These are phyloP conservation scores for Lamprotornis superbus DNA, from an alignment of 2,113 vertebrate genomes.

Conservation along the genomic window DNA sequence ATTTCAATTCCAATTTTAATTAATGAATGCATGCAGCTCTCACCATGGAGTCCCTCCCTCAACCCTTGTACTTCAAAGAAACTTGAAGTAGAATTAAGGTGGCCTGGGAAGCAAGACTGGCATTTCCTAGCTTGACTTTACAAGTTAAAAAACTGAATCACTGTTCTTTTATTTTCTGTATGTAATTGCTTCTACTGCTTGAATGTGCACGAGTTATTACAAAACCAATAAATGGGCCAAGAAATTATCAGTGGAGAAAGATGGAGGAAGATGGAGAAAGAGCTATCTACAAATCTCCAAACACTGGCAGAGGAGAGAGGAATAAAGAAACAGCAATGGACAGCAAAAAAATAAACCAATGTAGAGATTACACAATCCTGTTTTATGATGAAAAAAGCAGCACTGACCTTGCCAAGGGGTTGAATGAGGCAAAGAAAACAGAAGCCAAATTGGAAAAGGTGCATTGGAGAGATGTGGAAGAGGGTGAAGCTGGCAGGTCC, in stretches of 20 bases:
- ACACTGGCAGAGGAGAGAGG: not conserved
- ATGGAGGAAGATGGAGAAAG: slow-evolving; percentile 1
- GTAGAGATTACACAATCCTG: not conserved
- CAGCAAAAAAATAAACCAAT: not conserved
- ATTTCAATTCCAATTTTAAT: slow-evolving; percentile 34
- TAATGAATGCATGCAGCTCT: not conserved
- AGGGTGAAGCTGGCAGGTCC: not conserved
- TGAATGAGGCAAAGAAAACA: not conserved
- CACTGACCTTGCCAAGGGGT: not conserved
- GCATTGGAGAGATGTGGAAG: not conserved
- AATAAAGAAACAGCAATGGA: not conserved
- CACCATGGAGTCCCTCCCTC: not conserved
- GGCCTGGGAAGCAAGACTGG: not conserved
- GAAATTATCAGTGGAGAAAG: not conserved
- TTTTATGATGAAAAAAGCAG: not conserved
- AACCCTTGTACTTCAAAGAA: not conserved
- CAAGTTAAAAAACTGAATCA: slow-evolving; percentile 8
- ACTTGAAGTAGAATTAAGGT: not conserved
- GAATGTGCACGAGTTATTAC: not conserved
- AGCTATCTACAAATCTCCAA: not conserved
- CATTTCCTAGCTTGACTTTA: slow-evolving; percentile 22
- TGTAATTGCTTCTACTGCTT: not conserved
- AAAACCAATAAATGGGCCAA: not conserved
- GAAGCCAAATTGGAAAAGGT: slow-evolving; percentile 6
- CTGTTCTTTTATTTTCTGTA: slow-evolving; percentile 14